Conservation (phyloP, 2,797 vertebrate genomes). For the Notolepis coatsorum region DNA sequence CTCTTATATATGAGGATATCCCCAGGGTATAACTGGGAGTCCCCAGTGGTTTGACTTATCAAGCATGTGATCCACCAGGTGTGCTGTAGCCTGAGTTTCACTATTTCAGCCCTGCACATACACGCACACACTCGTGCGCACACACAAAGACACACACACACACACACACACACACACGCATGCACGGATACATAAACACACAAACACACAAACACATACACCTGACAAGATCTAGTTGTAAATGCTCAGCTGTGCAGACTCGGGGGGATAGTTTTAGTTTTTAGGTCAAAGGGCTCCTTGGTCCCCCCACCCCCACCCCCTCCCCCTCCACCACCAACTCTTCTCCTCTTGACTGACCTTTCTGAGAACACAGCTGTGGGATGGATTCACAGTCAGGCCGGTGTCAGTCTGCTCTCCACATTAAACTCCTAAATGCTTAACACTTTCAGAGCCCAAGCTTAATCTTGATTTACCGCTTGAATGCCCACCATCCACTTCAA, state of each 20-base stretch:
- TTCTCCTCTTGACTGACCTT: constrained; percentile 1
- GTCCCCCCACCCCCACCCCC: constrained; percentile 1
- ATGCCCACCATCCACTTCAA: too few species aligned
- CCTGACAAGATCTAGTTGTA: constrained; percentile 8
- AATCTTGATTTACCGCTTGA: too few species aligned
- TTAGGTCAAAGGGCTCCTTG: constrained; percentile 24
- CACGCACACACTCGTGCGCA: neutral
- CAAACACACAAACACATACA: neutral
- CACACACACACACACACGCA: constrained; percentile 4
- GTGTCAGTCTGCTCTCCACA: neutral
- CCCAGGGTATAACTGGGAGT: too few species aligned
- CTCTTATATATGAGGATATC: too few species aligned
- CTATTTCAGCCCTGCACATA: neutral
- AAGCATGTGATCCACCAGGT: neutral
- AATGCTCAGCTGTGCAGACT: constrained; percentile 25
- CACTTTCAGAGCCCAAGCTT: too few species aligned
- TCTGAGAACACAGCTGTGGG: constrained; percentile 1
- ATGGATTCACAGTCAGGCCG: neutral
- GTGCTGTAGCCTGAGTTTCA: neutral
- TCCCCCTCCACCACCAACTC: too few species aligned
- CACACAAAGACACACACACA: neutral
- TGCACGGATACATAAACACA: neutral
- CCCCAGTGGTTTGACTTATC: neutral
- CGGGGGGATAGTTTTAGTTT: neutral
- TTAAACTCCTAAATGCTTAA: neutral